Conservation (phyloP, 2,888 invertebrate genomes). For the Podabrus alpinus region DNA sequence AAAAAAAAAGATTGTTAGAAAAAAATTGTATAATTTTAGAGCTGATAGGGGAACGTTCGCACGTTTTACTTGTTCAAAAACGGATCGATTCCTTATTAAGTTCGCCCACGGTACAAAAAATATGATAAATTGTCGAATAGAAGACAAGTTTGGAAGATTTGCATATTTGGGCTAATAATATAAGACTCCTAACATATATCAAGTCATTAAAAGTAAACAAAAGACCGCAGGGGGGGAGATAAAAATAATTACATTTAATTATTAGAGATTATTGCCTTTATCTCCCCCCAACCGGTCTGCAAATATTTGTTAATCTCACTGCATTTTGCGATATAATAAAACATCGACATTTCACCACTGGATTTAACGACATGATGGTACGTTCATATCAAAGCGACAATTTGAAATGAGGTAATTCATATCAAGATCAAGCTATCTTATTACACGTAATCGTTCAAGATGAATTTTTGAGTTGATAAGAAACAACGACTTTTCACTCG, state of each 20-base stretch:
- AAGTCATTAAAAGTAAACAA: background rate
- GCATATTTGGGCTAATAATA: background rate
- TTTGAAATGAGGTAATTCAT: background rate
- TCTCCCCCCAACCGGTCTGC: too few relatives aligned
- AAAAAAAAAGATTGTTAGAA: conserved; percentile 32
- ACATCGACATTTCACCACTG: background rate
- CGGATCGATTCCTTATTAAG: background rate
- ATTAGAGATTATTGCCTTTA: too few relatives aligned
- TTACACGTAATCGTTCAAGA: background rate
- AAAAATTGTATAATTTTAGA: background rate
- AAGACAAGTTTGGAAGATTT: background rate
- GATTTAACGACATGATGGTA: background rate
- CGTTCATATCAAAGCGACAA: background rate
- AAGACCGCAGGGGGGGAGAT: too few relatives aligned
- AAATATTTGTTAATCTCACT: too few relatives aligned
- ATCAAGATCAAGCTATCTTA: background rate
- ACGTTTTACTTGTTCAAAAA: background rate
- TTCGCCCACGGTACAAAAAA: background rate
- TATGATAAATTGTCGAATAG: too few relatives aligned
- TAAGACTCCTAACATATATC: background rate
- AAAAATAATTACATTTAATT: too few relatives aligned
- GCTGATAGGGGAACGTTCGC: background rate
- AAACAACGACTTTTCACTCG: background rate
- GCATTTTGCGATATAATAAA: background rate
- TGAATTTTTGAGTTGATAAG: background rate